Percentiles rank a stretch among this genome's conserved stretches.
phyloP scores from a whole-genome alignment of 2,888 invertebrate genomes.

The Cryptocheilus praepositus region DNA sequence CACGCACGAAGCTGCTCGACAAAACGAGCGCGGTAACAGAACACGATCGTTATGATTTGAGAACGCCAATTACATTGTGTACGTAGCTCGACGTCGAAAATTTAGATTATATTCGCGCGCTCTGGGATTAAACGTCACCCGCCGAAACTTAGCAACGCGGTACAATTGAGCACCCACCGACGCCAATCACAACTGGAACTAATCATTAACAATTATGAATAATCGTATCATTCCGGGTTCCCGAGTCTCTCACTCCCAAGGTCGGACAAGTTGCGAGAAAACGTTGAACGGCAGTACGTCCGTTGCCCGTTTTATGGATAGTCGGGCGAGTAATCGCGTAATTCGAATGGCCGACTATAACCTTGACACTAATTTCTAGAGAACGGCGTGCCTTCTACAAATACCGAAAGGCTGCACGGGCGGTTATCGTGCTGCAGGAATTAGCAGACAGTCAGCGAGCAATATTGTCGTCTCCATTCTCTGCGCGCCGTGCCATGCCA shows the following conservation, averaged over 20 bases:
- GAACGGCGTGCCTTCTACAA: constrained; percentile 23
- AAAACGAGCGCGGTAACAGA: too few species aligned
- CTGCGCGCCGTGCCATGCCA: too few species aligned
- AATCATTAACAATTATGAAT: neutral
- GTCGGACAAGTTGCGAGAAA: constrained; percentile 1
- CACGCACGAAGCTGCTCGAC: too few species aligned
- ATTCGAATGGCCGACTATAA: constrained; percentile 22
- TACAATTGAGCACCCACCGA: too few species aligned
- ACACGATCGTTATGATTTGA: too few species aligned
- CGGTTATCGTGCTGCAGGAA: constrained; percentile 5
- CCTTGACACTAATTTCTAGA: constrained; percentile 45
- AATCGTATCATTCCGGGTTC: neutral
- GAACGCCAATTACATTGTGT: too few species aligned
- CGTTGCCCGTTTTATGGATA: neutral
- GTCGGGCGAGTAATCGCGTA: neutral
- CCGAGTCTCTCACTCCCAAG: neutral
- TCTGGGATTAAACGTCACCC: too few species aligned
- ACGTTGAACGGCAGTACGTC: neutral
- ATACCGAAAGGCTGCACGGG: constrained; percentile 14
- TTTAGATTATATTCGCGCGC: too few species aligned
- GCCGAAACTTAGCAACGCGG: too few species aligned
- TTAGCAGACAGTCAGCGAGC: constrained; percentile 1
- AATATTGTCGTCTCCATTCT: too few species aligned
- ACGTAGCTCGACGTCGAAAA: too few species aligned
- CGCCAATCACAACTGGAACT: too few species aligned